Conservation (phyloP, 2,888 invertebrate species). For the Ophion ventricosus region DNA sequence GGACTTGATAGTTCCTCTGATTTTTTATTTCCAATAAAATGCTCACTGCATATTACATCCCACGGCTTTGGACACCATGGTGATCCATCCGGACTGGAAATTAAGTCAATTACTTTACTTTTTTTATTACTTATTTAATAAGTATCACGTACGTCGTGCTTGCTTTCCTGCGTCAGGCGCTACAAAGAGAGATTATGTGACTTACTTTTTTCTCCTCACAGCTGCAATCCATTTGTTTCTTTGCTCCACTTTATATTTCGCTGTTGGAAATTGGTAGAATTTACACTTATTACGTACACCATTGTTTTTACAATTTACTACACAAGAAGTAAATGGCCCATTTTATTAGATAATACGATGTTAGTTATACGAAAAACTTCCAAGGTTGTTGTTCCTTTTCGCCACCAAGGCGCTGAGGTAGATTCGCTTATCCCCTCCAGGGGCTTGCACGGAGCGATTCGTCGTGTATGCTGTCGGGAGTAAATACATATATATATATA, state of each 20-base stretch:
- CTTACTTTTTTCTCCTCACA: conserved; percentile 32
- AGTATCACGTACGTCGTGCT: conserved; percentile 28
- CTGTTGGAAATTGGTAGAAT: conserved; percentile 15
- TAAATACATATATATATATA: too few relatives aligned
- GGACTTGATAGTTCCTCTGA: conserved; percentile 38
- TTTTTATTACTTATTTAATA: conserved; percentile 28
- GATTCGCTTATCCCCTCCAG: conserved; percentile 34
- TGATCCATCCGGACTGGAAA: conserved; percentile 54
- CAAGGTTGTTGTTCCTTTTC: conserved; percentile 28
- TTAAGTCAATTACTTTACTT: conserved; percentile 22
- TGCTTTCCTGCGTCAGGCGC: conserved; percentile 27
- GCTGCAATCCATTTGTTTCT: conserved; percentile 34
- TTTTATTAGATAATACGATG: conserved; percentile 28
- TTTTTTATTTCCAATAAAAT: conserved; percentile 53
- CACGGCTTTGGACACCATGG: too few relatives aligned
- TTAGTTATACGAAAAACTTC: conserved; percentile 30
- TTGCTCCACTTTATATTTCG: conserved; percentile 24
- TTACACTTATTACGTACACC: conserved; percentile 12
- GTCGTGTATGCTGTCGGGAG: too few relatives aligned
- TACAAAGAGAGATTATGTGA: conserved; percentile 25
- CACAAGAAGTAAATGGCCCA: conserved; percentile 27
- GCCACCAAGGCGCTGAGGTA: conserved; percentile 30
- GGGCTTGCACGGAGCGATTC: conserved; percentile 25
- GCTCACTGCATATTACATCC: conserved; percentile 54
- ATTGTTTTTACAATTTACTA: conserved; percentile 38